A percentile compares a stretch with the other conserved stretches of the same genome.
Conservation (phyloP, 2,888 invertebrate species). For the Pelosia muscerda region DNA sequence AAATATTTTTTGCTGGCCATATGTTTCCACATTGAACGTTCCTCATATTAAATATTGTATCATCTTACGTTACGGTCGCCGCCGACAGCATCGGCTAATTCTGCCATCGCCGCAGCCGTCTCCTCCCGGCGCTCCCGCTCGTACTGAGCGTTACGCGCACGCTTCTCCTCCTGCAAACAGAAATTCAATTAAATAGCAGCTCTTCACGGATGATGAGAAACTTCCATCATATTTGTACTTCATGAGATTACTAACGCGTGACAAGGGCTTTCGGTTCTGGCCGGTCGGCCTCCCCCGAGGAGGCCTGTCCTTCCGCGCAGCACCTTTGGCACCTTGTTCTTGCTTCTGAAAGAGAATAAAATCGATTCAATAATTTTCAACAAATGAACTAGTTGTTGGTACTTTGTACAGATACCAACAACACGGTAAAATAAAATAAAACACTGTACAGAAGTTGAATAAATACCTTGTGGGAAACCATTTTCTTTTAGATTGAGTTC, state of each 20-base stretch:
- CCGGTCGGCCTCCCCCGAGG: conserved; percentile 63
- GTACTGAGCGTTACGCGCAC: not conserved
- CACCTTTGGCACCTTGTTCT: too few relatives aligned
- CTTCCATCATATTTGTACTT: not conserved
- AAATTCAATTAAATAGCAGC: not conserved
- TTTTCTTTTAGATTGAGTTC: too few relatives aligned
- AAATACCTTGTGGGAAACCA: too few relatives aligned
- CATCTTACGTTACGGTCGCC: conserved; percentile 51
- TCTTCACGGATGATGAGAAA: not conserved
- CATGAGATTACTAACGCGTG: conserved; percentile 51
- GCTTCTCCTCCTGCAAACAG: not conserved
- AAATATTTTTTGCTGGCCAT: not conserved
- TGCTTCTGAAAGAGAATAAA: conserved; percentile 1
- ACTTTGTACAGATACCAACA: too few relatives aligned
- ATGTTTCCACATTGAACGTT: too few relatives aligned
- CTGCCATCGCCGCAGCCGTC: not conserved
- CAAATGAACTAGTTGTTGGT: too few relatives aligned
- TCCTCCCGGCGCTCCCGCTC: not conserved
- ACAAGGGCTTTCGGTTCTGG: conserved; percentile 59
- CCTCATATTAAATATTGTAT: not conserved
- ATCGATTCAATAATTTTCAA: too few relatives aligned
- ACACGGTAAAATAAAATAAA: too few relatives aligned
- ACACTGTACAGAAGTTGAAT: too few relatives aligned
- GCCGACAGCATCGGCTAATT: too few relatives aligned
- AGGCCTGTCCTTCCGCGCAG: too few relatives aligned